phyloP scores from a whole-genome alignment of 2,888 invertebrate genomes.

The Scaptodrosophila latifasciaeformis region DNA sequence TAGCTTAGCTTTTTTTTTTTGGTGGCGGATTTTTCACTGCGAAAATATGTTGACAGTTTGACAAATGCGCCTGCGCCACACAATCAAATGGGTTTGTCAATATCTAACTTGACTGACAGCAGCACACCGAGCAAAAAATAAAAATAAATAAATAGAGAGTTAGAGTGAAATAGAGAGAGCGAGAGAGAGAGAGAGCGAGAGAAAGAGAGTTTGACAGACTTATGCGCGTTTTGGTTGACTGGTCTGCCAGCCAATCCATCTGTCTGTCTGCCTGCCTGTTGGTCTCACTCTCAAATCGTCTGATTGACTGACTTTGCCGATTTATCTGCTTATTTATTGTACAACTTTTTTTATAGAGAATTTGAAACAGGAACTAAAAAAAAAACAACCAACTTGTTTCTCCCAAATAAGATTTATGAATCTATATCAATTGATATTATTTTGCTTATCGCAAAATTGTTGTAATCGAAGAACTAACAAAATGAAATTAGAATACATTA shows the following conservation, averaged over 20 bases:
- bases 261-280: conserved; percentile 28
- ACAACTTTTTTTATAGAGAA: not conserved
- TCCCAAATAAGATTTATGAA: too few relatives aligned
- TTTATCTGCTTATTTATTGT: conserved; percentile 11
- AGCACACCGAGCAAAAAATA: too few relatives aligned
- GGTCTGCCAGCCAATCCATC: not conserved
- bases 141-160: too few relatives aligned
- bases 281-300: conserved; percentile 6
- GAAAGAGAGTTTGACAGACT: too few relatives aligned
- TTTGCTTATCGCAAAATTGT: too few relatives aligned
- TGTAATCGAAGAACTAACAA: too few relatives aligned
- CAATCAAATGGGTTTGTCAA: conserved; percentile 20
- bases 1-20: conserved; percentile 28
- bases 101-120: conserved; percentile 32
- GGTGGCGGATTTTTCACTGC: conserved; percentile 4
- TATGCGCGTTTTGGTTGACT: too few relatives aligned
- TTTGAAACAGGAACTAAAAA: conserved; percentile 11
- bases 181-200: too few relatives aligned
- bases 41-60: conserved; percentile 34
- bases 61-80: conserved; percentile 35
- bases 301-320: conserved; percentile 20
- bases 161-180: too few relatives aligned
- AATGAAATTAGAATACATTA: too few relatives aligned
- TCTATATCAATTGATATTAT: too few relatives aligned
- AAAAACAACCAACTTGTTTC: too few relatives aligned